These are phyloP conservation scores for Speoplatyrhinus poulsoni DNA, from an alignment of 2,113 vertebrate species.

Conservation along the genomic window DNA sequence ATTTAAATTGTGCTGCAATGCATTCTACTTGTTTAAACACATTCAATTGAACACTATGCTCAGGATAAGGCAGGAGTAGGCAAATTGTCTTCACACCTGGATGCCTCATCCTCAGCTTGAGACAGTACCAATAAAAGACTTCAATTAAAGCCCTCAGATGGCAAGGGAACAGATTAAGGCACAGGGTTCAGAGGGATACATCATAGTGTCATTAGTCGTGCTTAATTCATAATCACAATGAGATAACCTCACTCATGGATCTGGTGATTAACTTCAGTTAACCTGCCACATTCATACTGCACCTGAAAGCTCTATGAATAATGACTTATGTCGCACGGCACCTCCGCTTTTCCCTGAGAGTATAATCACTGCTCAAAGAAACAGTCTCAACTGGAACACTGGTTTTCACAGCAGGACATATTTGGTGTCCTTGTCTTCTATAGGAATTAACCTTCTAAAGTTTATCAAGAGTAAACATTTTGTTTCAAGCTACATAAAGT, in stretches of 20 bases:
- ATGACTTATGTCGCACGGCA: constrained; percentile 1
- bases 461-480: neutral
- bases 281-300: constrained; percentile 31
- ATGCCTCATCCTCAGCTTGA: constrained; percentile 34
- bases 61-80: constrained; percentile 36
- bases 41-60: constrained; percentile 40
- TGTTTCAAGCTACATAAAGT: constrained; percentile 2
- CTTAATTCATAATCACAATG: constrained; percentile 57
- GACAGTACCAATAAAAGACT: constrained; percentile 56
- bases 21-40: constrained; percentile 1
- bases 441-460: constrained; percentile 4
- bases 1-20: constrained; percentile 19
- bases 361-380: constrained; percentile 6
- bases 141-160: constrained; percentile 61
- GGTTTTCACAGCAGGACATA: neutral
- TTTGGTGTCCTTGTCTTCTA: neutral
- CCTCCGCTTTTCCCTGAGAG: neutral
- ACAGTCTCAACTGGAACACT: neutral
- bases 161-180: constrained; percentile 51
- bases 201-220: constrained; percentile 42
- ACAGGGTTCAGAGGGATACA: constrained; percentile 49
- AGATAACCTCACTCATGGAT: constrained; percentile 40
- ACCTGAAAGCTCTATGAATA: constrained; percentile 31
- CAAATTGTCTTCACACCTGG: constrained; percentile 7
- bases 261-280: constrained; percentile 48